Base-by-base conservation (phyloP, 2,888 invertebrate species). In the Galeruca laticollis region DNA sequence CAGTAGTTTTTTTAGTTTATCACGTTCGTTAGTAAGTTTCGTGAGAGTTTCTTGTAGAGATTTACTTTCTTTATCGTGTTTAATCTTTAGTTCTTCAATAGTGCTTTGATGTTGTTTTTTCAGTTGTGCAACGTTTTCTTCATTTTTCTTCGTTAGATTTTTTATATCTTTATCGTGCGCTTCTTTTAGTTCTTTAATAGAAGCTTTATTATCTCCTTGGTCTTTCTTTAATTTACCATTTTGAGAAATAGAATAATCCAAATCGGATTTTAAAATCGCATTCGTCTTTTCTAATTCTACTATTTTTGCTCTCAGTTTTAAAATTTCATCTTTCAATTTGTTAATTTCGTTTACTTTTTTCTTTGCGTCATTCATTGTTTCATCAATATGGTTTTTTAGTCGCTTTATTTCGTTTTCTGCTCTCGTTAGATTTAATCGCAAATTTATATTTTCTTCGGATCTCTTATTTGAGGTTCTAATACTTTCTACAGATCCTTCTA, bases 161-260 rank as follows among this genome's bases (percentile, higher is more conserved):
- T 87, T 87, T 57, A 88, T 86, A 62, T 89, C 87, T 73, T 81
- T 84, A 40, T 89, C 88, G 73, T 88, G 88, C 76, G 89, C 89
- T 15, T 83, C 75, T 83, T 89, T 88, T 51, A 89, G 83, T 4
- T 85, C 74, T 3, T 77, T 79, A 37, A 84, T 80, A 3, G 85
- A 71, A 5, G 78, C 78, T n/a, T 83, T 78, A 5, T 77, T 78
- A 18, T 82, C 79, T 2, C 78, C 70, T 63, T 81, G 82, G 57
- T 83, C 81, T 57, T 81, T 76, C 71, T 82, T 84, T 49, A 80
- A 79, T 56, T 78, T 77, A 5, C 69, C 75, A 33, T 81, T 43
- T 18, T 61, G 54, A 5, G 40, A 13, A 8, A 31, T 43, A n/a
- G 43, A 31, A 62, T 73, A 62, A 10, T 69, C 72, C 37, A 68